Evolutionary conservation across 2,797 vertebrate species (phyloP).

Genomic region (Chelidonichthys spinosus): DNA sequence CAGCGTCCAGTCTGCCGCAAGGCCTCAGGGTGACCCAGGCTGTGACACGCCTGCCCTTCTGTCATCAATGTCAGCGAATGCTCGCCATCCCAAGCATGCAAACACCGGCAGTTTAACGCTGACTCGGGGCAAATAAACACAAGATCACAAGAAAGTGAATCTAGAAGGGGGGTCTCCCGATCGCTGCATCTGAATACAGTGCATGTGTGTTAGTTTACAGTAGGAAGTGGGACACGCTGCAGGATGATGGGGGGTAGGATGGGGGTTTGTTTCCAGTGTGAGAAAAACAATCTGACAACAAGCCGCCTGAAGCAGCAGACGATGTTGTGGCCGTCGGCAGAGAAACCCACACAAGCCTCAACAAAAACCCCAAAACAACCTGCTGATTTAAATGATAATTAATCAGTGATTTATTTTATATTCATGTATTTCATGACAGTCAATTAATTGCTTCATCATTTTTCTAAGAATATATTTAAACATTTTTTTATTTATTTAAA

Average conservation of each 20-base stretch:
- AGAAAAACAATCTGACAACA: conserved; percentile 11
- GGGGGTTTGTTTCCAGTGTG: conserved; percentile 1
- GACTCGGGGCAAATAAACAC: conserved; percentile 1
- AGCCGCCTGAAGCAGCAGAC: background rate
- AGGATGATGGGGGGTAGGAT: background rate
- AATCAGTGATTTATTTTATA: no score
- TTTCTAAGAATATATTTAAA: background rate
- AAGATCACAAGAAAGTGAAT: conserved; percentile 12
- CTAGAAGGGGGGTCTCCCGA: background rate
- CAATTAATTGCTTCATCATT: background rate
- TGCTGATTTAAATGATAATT: background rate
- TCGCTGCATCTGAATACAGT: background rate
- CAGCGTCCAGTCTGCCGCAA: conserved; percentile 61
- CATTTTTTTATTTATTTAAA: no score
- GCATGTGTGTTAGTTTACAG: background rate
- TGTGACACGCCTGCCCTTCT: conserved; percentile 54
- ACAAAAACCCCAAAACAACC: background rate
- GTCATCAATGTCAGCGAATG: conserved; percentile 62
- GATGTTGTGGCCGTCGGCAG: background rate
- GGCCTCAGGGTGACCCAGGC: conserved; percentile 60
- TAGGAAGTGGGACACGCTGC: conserved; percentile 9
- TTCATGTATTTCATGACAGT: background rate
- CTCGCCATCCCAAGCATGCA: conserved; percentile 46
- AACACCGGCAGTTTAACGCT: conserved; percentile 32
- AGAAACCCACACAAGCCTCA: background rate